Conservation (phyloP, 2,113 vertebrate species). For the Tachuris rubrigastra region DNA sequence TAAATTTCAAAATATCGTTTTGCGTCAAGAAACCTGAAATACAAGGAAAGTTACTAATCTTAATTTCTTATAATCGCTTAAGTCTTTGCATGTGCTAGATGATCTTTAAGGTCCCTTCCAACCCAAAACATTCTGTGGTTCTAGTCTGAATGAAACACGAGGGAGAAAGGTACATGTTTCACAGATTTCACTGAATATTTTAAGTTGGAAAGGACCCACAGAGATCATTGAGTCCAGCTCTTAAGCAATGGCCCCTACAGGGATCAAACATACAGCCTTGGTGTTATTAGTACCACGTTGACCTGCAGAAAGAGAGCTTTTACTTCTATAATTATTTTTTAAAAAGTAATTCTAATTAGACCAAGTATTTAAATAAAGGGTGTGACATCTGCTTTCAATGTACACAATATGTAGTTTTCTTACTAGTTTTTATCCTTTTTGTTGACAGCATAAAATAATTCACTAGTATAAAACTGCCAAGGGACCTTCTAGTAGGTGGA, state of each 20-base stretch:
- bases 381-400: background rate
- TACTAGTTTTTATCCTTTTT: background rate
- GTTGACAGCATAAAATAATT: constrained; percentile 22
- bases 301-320: background rate
- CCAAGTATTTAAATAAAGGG: background rate
- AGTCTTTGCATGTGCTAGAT: background rate
- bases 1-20: background rate
- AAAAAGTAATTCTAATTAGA: background rate
- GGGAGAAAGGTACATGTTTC: background rate
- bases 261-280: background rate
- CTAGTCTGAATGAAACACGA: background rate
- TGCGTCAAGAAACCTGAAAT: background rate
- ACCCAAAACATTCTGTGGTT: background rate
- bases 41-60: background rate
- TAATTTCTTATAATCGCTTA: accelerated
- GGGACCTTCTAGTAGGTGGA: background rate
- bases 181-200: background rate
- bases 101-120: background rate
- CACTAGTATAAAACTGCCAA: background rate
- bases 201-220: background rate
- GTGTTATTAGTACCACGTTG: background rate
- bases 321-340: background rate
- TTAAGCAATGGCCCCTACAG: background rate
- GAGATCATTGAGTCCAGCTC: background rate
- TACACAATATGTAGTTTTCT: background rate